A percentile compares a stretch with the other conserved stretches of the same genome.
Evolutionary conservation across 2,888 invertebrate genomes (phyloP).

Genomic region (Campopleginae sp.): DNA sequence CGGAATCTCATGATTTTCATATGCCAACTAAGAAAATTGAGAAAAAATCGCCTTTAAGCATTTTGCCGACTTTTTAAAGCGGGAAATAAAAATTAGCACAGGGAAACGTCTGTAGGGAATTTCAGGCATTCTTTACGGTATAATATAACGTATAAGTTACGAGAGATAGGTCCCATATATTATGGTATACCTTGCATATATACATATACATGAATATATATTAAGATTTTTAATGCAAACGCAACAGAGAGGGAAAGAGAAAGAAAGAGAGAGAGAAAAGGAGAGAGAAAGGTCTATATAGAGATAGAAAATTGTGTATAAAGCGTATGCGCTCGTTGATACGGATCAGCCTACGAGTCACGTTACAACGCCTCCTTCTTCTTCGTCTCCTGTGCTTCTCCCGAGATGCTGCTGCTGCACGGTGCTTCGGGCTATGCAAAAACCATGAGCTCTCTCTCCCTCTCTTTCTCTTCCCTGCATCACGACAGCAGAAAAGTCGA

Average conservation of each 20-base stretch:
- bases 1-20: not conserved
- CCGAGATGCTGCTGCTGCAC: slow-evolving; percentile 31
- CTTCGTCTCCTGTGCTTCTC: slow-evolving; percentile 21
- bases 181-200: slow-evolving; percentile 15
- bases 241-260: not conserved
- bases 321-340: slow-evolving; percentile 62
- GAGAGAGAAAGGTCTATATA: not conserved
- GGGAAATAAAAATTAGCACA: slow-evolving; percentile 9
- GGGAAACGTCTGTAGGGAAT: slow-evolving; percentile 12
- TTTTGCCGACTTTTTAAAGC: not conserved
- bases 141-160: slow-evolving; percentile 61
- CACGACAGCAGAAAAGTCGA: slow-evolving; percentile 11
- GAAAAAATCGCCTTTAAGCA: not conserved
- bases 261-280: not conserved
- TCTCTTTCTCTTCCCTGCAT: slow-evolving; percentile 16
- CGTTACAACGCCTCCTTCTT: slow-evolving; percentile 66
- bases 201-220: not conserved
- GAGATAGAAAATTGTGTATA: slow-evolving; percentile 8
- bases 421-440: slow-evolving; percentile 55
- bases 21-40: not conserved
- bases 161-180: slow-evolving; percentile 47
- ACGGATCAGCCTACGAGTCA: slow-evolving; percentile 68
- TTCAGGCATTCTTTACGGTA: slow-evolving; percentile 32
- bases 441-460: slow-evolving; percentile 40
- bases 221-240: slow-evolving; percentile 13